Evolutionary conservation across 2,888 invertebrate species (phyloP), one percentile per base, ranked within the genome.

Genomic region (Andrena haemorrhoa): DNA sequence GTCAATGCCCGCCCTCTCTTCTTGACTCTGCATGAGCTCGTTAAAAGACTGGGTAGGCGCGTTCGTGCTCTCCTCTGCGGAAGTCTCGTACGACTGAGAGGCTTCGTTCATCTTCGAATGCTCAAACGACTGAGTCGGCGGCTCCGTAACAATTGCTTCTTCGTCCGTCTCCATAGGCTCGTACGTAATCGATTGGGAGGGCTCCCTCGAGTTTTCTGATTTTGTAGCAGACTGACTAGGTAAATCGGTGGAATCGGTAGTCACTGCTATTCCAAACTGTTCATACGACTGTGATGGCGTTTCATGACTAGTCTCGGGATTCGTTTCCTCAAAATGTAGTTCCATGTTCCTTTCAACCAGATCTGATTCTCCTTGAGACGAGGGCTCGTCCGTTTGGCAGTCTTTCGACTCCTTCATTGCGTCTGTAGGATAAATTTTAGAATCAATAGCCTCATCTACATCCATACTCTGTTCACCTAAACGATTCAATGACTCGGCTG

Each of bases 21-120:
- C 89, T 23, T 91, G 90, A 33, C 87, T 86, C 70, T 92, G 90
- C 82, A 91, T 88, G 1, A 91, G 87, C 58, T 93, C 93, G 20
- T 91, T 93, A 72, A 91, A 93, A 0, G 93, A 93, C 56, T 93
- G 93, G 1, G 92, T 93, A 2, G 93, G 93, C 1, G 91, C 89
- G 41, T 92, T 91, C 6, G 89, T 87, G 29, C 87, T 90, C 0
- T 82, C 79, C 26, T 91, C 92, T 1, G 71, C 88, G 0, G 83
- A 84, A 8, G 75, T 71, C 60, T 90, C 90, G 60, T 92, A 92
- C 7, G 92, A 92, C 35, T 92, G 92, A 0, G 91, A 88, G 1
- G 90, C 91, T 64, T 90, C 90, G 68, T 87, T 92, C 16, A 84
- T 80, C 47, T 91, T 91, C 0, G 91, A 86, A 77, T 92, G 92